Percentiles rank a stretch among this genome's conserved stretches.
Conservation (phyloP, 2,113 vertebrate species). For the Thalassoma bifasciatum region DNA sequence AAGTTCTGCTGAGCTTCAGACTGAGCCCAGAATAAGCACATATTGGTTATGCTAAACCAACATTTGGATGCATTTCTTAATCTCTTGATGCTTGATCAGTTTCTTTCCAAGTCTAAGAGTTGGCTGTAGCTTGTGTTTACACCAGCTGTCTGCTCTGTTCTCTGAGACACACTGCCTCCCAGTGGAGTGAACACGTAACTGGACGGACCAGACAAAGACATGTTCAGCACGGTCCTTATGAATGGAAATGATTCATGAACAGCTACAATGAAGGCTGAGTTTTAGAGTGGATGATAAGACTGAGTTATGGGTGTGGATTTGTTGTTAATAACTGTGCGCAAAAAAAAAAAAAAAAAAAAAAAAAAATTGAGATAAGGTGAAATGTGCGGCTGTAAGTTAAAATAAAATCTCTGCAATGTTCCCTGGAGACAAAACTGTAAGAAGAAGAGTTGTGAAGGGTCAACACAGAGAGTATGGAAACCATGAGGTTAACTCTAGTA, state of each 20-base stretch:
- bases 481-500: too few species aligned
- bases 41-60: slow-evolving; percentile 14
- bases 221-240: neutral
- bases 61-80: slow-evolving; percentile 22
- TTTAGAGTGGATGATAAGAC: too few species aligned
- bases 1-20: slow-evolving; percentile 12
- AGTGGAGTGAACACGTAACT: slow-evolving; percentile 49
- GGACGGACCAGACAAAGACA: neutral
- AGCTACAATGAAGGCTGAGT: too few species aligned
- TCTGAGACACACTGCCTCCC: slow-evolving; percentile 61
- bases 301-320: too few species aligned
- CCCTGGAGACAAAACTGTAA: too few species aligned
- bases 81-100: slow-evolving; percentile 13
- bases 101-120: slow-evolving; percentile 27
- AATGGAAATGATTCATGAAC: neutral
- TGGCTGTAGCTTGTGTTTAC: slow-evolving; percentile 35
- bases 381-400: too few species aligned
- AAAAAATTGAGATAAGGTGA: too few species aligned
- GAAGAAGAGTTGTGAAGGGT: too few species aligned
- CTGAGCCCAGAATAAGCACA: slow-evolving; percentile 5
- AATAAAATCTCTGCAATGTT: too few species aligned
- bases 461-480: too few species aligned
- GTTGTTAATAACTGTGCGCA: too few species aligned
- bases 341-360: too few species aligned
- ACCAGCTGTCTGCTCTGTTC: slow-evolving; percentile 36